Percentiles rank a stretch among this genome's conserved stretches.
Evolutionary conservation across 2,797 vertebrate genomes (phyloP).

Genomic region (Benthosema pterotum): DNA sequence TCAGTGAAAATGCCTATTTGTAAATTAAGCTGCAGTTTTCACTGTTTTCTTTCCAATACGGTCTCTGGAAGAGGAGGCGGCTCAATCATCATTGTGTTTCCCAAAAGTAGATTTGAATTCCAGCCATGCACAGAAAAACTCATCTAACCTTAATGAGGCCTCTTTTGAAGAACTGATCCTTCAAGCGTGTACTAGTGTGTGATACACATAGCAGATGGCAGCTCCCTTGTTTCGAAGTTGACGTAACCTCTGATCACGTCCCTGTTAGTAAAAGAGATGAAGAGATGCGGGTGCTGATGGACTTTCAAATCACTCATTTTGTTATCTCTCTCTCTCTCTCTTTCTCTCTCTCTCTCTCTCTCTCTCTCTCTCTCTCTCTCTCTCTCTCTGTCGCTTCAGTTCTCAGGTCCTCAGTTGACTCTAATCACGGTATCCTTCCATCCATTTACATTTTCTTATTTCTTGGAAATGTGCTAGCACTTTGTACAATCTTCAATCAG

Average conservation of each 20-base stretch:
- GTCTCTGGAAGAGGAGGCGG: constrained; percentile 15
- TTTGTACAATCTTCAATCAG: constrained; percentile 45
- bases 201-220: constrained; percentile 39
- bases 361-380: constrained; percentile 7
- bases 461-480: constrained; percentile 45
- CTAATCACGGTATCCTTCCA: constrained; percentile 17
- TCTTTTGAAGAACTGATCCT: constrained; percentile 66
- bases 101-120: constrained; percentile 77
- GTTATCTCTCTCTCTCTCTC: constrained; percentile 23
- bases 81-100: constrained; percentile 69
- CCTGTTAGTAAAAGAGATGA: constrained; percentile 42
- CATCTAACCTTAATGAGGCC: constrained; percentile 66
- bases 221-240: constrained; percentile 61
- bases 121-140: constrained; percentile 74
- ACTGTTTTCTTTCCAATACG: constrained; percentile 49
- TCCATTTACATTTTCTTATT: constrained; percentile 9
- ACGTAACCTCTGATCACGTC: constrained; percentile 33
- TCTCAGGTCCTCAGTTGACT: constrained; percentile 24
- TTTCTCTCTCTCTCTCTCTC: constrained; percentile 8
- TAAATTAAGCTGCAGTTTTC: constrained; percentile 37
- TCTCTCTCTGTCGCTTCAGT: not conserved
- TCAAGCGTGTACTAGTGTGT: constrained; percentile 43
- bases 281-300: constrained; percentile 27
- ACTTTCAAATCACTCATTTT: constrained; percentile 7
- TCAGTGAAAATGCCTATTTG: not conserved